Evolutionary conservation across 2,113 vertebrate species (phyloP), one percentile per base, ranked within the genome.

Genomic region (Chrysochloris asiatica): DNA sequence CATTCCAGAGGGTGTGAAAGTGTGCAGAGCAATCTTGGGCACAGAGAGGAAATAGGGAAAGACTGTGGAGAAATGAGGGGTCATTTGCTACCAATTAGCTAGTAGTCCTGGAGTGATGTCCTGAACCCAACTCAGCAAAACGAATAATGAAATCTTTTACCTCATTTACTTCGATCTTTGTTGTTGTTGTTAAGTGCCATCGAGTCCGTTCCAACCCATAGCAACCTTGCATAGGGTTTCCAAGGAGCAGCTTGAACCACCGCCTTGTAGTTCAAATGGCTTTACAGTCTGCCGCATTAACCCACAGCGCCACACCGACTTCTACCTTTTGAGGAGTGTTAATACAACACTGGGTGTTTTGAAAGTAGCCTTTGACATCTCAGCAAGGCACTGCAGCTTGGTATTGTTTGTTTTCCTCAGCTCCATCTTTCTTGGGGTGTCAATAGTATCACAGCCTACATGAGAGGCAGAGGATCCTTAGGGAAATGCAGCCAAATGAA

Each of bases 51-150:
- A 82, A 93, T 71, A 26, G 81, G 91, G 83, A 85, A 86, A 24
- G 65, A 88, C 71, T 85, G 81, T 86, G 79, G 93, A 86, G 96
- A 83, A 65, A 96, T 93, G 93, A 93, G 80, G 38, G 16, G 38
- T 52, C 86, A 86, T 89, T 81, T 22, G 86, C 56, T 94, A 33
- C 81, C 81, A 87, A 82, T 79, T 94, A 73, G 71, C 88, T 87
- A 73, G 91, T 24, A 50, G 85, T 94, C 93, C 85, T 19, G 43
- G 96, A 87, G 84, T 78, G 91, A 94, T 91, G 88, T 16, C 94
- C 90, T 83, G 92, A 81, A 89, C 88, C 86, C 1, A 36, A 71
- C 92, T 86, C 76, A 45, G 95, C 63, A 93, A 45, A 96, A 94
- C 48, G 69, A 88, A 88, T 94, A 76, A 19, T 0, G 71, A 89